Conservation (phyloP, 2,888 invertebrate species). For the Masnerella sp. region DNA sequence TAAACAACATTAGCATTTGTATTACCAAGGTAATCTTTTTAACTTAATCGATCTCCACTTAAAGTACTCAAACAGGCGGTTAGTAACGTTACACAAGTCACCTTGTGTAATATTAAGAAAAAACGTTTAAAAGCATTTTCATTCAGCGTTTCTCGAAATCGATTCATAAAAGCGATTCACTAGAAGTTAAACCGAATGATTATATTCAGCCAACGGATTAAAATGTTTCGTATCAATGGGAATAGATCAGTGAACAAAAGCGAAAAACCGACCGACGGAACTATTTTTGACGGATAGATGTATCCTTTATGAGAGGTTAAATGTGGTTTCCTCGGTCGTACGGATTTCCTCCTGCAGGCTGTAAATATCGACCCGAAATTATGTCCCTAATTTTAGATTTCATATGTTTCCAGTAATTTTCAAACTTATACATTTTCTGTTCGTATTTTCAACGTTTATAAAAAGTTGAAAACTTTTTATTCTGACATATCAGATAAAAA, state of each 20-base stretch:
- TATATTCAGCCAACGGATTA: constrained; percentile 8
- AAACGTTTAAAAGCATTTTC: neutral
- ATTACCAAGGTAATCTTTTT: neutral
- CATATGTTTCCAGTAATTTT: too few relatives aligned
- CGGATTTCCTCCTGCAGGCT: constrained; percentile 26
- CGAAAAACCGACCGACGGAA: neutral
- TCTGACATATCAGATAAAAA: too few relatives aligned
- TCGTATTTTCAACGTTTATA: constrained; percentile 27
- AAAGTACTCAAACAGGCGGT: constrained; percentile 1
- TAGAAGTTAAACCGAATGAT: neutral
- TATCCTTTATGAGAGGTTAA: constrained; percentile 16
- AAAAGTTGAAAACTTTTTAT: too few relatives aligned
- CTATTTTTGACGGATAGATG: constrained; percentile 23
- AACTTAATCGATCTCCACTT: constrained; percentile 3
- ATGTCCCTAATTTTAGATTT: constrained; percentile 42
- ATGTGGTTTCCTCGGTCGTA: constrained; percentile 30
- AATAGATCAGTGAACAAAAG: constrained; percentile 8
- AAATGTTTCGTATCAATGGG: constrained; percentile 5
- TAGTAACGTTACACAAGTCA: neutral
- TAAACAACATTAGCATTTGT: neutral
- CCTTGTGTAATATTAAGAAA: neutral
- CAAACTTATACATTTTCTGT: constrained; percentile 4
- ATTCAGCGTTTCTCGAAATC: constrained; percentile 1
- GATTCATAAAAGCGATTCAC: constrained; percentile 1
- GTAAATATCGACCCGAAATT: constrained; percentile 31